Evolutionary conservation across 1,140 invertebrate species (phyloP).

Genomic region (Dendroctonus ponderosae): DNA sequence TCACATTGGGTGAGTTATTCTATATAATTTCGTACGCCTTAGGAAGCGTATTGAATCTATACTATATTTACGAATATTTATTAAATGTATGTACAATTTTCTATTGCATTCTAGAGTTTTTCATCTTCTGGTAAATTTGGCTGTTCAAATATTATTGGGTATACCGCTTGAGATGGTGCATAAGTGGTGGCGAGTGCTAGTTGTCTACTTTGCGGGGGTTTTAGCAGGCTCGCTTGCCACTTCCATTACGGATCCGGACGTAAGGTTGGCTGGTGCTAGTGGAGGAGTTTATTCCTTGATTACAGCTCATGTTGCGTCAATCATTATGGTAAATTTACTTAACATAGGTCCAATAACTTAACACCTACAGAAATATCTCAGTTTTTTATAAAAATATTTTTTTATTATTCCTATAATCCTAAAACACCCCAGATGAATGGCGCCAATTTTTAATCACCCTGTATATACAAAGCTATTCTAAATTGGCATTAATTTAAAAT

Average conservation of each 20-base stretch:
- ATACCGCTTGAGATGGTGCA: conserved; percentile 95
- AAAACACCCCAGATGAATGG: no score
- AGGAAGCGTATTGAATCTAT: neutral
- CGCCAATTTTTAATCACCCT: no score
- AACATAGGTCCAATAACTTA: no score
- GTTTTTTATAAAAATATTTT: no score
- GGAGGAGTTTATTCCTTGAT: conserved; percentile 95
- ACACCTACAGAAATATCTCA: no score
- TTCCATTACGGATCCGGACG: conserved; percentile 83
- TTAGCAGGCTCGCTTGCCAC: conserved; percentile 84
- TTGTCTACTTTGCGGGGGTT: conserved; percentile 80
- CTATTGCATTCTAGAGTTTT: conserved; percentile 58
- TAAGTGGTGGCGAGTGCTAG: conserved; percentile 84
- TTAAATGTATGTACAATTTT: conserved; percentile 1
- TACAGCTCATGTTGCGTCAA: conserved; percentile 91
- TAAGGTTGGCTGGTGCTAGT: conserved; percentile 90
- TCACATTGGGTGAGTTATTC: conserved; percentile 77
- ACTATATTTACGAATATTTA: neutral
- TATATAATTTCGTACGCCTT: neutral
- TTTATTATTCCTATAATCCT: no score
- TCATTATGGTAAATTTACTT: conserved; percentile 73
- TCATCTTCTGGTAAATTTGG: conserved; percentile 87
- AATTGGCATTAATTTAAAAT: no score
- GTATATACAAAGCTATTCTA: no score
- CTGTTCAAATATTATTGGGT: conserved; percentile 90